phyloP scores from a whole-genome alignment of 2,113 vertebrate genomes.

The Solenodon paradoxus region DNA sequence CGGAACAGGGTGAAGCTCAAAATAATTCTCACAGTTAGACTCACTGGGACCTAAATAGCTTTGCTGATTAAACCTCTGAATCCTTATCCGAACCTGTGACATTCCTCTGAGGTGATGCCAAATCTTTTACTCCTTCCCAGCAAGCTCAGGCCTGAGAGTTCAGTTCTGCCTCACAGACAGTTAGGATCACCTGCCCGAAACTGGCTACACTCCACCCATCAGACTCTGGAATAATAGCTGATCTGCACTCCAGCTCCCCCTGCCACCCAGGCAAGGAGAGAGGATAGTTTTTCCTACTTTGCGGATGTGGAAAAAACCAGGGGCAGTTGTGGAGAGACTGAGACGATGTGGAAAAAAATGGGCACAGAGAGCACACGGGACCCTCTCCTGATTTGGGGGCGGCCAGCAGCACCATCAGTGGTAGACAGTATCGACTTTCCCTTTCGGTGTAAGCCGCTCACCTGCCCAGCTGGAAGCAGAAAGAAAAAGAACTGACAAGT shows the following conservation, averaged over 20 bases:
- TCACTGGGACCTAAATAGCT: slow-evolving; percentile 66
- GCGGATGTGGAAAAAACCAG: background rate
- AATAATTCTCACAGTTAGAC: slow-evolving; percentile 66
- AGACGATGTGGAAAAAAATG: background rate
- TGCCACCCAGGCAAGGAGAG: background rate
- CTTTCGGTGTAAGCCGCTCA: background rate
- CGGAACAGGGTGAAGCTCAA: slow-evolving; percentile 50
- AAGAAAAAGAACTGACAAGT: background rate
- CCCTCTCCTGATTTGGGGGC: background rate
- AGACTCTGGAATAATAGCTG: background rate
- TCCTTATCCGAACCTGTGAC: slow-evolving; percentile 28
- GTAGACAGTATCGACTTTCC: background rate
- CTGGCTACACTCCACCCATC: background rate
- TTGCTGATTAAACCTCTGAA: slow-evolving; percentile 62
- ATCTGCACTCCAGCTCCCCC: background rate
- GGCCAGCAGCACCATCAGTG: background rate
- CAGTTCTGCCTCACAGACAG: background rate
- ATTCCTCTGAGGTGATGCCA: background rate
- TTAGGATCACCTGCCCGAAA: background rate
- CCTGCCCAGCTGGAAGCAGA: background rate
- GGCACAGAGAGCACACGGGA: background rate
- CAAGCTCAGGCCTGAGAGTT: background rate
- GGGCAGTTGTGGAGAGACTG: background rate
- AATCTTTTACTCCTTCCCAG: background rate
- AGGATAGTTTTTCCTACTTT: background rate